phyloP scores from a whole-genome alignment of 2,888 invertebrate species.

The Temnothorax unifasciatus region DNA sequence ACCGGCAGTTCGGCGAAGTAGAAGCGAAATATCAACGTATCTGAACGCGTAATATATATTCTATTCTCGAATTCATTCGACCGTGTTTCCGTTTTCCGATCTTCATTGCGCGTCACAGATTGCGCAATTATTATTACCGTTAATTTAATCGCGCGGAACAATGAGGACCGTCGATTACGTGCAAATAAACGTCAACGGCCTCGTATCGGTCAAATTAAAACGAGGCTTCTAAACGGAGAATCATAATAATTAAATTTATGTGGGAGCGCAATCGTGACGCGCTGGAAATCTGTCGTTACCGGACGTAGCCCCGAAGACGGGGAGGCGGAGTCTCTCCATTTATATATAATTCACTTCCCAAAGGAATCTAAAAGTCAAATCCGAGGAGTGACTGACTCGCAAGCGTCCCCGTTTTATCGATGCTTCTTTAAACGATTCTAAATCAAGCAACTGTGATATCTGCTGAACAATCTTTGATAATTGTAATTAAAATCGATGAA shows the following conservation, averaged over 20 bases:
- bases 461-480: slow-evolving; percentile 13
- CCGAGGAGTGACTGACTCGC: slow-evolving; percentile 18
- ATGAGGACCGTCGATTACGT: slow-evolving; percentile 37
- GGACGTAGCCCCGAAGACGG: neutral
- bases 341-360: slow-evolving; percentile 13
- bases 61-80: slow-evolving; percentile 4
- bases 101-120: slow-evolving; percentile 19
- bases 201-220: slow-evolving; percentile 38
- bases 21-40: slow-evolving; percentile 32
- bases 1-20: neutral
- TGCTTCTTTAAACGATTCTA: slow-evolving; percentile 35
- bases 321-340: neutral
- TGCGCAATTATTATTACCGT: slow-evolving; percentile 47
- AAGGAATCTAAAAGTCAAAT: slow-evolving; percentile 44
- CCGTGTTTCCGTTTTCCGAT: neutral
- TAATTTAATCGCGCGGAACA: slow-evolving; percentile 47
- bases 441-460: slow-evolving; percentile 25
- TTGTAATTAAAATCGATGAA: slow-evolving; percentile 7
- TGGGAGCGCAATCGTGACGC: neutral
- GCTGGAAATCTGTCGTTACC: slow-evolving; percentile 29
- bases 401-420: slow-evolving; percentile 18
- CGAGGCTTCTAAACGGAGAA: neutral
- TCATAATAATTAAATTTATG: slow-evolving; percentile 28
- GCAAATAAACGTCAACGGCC: slow-evolving; percentile 49
- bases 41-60: neutral